These are phyloP conservation scores for Bombus superbus DNA, from an alignment of 1,140 invertebrate species.

Conservation along the genomic window DNA sequence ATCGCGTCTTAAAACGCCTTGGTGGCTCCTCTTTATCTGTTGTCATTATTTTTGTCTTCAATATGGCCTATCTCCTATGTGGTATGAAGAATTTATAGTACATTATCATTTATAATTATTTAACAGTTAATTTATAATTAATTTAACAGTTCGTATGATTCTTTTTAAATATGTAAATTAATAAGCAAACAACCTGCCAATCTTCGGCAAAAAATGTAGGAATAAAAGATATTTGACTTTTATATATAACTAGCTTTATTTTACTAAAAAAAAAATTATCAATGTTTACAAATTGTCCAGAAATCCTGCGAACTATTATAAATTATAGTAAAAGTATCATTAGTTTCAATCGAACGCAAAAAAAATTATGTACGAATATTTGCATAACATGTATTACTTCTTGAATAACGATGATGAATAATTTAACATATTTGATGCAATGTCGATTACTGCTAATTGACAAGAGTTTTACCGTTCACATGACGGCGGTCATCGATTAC, in stretches of 20 bases:
- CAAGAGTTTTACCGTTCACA: no score
- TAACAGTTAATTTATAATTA: not conserved
- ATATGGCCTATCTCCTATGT: slow-evolving; percentile 87
- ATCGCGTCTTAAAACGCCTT: slow-evolving; percentile 84
- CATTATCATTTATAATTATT: not conserved
- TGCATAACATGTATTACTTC: not conserved
- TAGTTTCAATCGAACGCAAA: no score
- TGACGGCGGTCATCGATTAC: no score
- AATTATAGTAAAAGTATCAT: no score
- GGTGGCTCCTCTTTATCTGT: slow-evolving; percentile 86
- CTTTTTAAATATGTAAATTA: not conserved
- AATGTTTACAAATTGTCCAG: not conserved
- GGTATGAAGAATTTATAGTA: slow-evolving; percentile 66
- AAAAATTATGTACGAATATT: not conserved
- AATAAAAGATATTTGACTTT: not conserved
- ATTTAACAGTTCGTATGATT: not conserved
- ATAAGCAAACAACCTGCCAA: not conserved
- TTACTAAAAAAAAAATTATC: not conserved
- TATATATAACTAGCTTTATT: not conserved
- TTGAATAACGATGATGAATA: not conserved
- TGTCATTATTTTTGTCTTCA: slow-evolving; percentile 89
- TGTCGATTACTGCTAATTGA: not conserved
- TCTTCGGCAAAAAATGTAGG: not conserved
- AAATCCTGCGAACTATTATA: not conserved
- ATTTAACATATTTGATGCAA: not conserved